phyloP scores from a whole-genome alignment of 2,113 vertebrate genomes.

The Heterocephalus glaber region DNA sequence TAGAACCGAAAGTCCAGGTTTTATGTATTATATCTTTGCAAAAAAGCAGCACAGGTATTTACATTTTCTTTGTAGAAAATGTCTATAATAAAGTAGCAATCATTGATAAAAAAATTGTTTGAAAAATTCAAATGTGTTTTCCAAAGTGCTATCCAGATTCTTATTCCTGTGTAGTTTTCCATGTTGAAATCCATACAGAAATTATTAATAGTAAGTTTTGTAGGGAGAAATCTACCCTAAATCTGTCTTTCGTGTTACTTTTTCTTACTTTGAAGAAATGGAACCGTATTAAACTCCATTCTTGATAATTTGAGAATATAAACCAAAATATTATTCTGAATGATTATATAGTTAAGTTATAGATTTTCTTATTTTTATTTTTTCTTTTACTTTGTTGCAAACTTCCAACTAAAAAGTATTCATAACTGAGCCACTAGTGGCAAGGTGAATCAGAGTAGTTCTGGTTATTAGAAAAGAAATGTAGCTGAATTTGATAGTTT shows the following conservation, averaged over 20 bases:
- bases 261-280: background rate
- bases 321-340: slow-evolving; percentile 7
- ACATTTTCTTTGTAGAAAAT: background rate
- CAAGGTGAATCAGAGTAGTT: slow-evolving; percentile 27
- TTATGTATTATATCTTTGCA: background rate
- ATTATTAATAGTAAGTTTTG: background rate
- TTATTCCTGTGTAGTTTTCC: background rate
- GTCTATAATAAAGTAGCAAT: background rate
- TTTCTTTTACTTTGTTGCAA: slow-evolving; percentile 30
- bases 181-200: background rate
- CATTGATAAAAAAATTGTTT: background rate
- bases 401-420: background rate
- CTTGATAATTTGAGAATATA: slow-evolving; percentile 41
- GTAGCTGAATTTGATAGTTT: background rate
- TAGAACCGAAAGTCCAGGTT: background rate
- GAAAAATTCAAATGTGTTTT: background rate
- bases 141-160: background rate
- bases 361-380: slow-evolving; percentile 25
- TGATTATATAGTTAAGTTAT: slow-evolving; percentile 41
- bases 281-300: background rate
- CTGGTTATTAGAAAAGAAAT: background rate
- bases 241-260: background rate
- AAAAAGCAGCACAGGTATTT: slow-evolving; percentile 4
- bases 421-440: slow-evolving; percentile 1
- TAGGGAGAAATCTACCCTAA: background rate